Evolutionary conservation across 2,797 vertebrate genomes (phyloP).

Genomic region (Perodicticus potto): DNA sequence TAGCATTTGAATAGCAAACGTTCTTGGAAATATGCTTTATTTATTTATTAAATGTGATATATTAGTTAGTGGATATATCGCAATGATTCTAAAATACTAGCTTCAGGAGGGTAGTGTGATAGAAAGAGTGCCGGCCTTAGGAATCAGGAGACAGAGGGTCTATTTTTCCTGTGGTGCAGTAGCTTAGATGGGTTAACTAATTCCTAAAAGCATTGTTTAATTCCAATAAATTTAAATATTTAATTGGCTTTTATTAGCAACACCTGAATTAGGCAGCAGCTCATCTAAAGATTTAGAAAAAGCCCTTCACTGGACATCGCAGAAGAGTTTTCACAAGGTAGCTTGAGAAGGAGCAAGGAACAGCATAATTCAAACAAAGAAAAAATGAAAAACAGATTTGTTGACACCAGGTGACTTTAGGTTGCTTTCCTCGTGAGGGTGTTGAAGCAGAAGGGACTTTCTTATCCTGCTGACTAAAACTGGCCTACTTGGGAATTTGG

Average conservation of each 20-base stretch:
- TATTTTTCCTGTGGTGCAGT: background rate
- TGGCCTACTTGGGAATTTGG: background rate
- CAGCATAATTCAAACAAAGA: background rate
- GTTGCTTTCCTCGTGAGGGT: background rate
- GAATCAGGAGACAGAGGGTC: background rate
- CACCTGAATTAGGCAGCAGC: background rate
- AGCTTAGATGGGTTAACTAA: background rate
- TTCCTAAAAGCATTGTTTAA: background rate
- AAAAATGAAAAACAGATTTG: background rate
- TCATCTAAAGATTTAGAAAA: background rate
- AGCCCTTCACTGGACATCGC: background rate
- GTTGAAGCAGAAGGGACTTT: background rate
- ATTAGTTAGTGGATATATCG: background rate
- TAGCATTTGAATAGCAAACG: background rate
- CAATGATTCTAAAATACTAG: constrained; percentile 15
- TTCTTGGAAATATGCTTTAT: background rate
- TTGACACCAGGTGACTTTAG: background rate
- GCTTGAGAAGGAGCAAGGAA: background rate
- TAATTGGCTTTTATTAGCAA: background rate
- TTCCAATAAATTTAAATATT: background rate
- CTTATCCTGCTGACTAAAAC: background rate
- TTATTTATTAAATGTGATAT: background rate
- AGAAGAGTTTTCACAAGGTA: background rate
- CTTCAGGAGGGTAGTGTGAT: background rate
- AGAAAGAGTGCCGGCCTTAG: background rate